phyloP scores from a whole-genome alignment of 2,888 invertebrate genomes.

The Epinotia brunnichana region DNA sequence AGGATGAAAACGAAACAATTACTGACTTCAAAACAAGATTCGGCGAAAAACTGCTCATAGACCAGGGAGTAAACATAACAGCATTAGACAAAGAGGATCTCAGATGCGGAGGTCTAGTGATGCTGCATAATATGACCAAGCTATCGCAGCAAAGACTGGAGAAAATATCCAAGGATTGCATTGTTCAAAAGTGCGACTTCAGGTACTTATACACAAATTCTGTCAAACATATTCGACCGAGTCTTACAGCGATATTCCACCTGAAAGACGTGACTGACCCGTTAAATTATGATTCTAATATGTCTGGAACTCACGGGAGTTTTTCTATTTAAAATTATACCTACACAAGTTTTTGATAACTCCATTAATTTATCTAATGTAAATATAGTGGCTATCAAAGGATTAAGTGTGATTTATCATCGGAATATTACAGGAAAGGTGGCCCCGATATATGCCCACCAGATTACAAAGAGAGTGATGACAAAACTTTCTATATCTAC shows the following conservation, averaged over 20 bases:
- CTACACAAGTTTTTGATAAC: conserved; percentile 29
- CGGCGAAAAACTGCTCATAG: conserved; percentile 85
- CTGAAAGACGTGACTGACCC: too few species aligned
- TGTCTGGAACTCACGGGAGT: too few species aligned
- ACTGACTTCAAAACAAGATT: conserved; percentile 89
- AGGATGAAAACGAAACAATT: conserved; percentile 88
- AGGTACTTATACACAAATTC: conserved; percentile 70
- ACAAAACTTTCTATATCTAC: conserved; percentile 92
- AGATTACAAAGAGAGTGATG: conserved; percentile 90
- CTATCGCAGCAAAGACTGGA: conserved; percentile 82
- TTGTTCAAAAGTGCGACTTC: conserved; percentile 90
- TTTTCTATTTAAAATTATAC: conserved; percentile 23
- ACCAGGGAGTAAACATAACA: conserved; percentile 88
- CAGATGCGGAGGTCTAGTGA: conserved; percentile 89
- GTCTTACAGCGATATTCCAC: too few species aligned
- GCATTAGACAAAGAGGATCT: conserved; percentile 89
- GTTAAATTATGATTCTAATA: too few species aligned
- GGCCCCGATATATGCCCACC: conserved; percentile 91
- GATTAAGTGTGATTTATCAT: conserved; percentile 54
- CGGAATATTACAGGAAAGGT: conserved; percentile 83
- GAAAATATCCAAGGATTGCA: conserved; percentile 87
- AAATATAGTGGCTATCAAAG: conserved; percentile 57
- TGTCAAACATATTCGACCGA: too few species aligned
- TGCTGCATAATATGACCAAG: conserved; percentile 86
- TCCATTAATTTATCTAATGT: conserved; percentile 53